A percentile compares a stretch with the other conserved stretches of the same genome.
Evolutionary conservation across 2,797 vertebrate genomes (phyloP).

Genomic region (Xenopus petersii): DNA sequence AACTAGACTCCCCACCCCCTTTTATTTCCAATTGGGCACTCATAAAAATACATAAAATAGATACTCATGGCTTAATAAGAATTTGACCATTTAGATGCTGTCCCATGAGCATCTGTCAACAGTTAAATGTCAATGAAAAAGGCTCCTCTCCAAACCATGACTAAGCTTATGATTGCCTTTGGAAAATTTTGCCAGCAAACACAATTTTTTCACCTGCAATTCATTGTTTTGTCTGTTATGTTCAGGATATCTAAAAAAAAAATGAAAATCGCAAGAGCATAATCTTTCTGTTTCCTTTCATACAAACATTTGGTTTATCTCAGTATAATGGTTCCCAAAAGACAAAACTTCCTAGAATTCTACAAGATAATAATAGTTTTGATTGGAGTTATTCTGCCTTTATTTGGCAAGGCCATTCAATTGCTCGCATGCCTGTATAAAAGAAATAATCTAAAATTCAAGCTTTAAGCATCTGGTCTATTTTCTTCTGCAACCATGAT

Average conservation of each 20-base stretch:
- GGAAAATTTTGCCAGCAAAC: neutral
- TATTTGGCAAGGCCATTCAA: neutral
- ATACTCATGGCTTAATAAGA: too few species aligned
- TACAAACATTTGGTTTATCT: constrained; percentile 7
- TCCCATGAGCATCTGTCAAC: too few species aligned
- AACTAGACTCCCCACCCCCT: too few species aligned
- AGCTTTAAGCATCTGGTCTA: neutral
- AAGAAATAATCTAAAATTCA: neutral
- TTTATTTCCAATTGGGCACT: too few species aligned
- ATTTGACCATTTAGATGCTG: too few species aligned
- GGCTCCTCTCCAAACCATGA: neutral
- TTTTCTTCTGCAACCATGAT: neutral
- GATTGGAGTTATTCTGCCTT: neutral
- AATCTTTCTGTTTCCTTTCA: constrained; percentile 6
- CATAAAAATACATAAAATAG: too few species aligned
- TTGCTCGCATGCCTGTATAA: neutral
- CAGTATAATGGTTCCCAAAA: constrained; percentile 8
- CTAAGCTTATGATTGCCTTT: neutral
- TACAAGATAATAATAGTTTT: constrained; percentile 9
- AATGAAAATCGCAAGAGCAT: constrained; percentile 1
- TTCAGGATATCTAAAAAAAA: constrained; percentile 3
- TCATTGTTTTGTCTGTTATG: constrained; percentile 1
- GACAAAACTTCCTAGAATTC: constrained; percentile 7
- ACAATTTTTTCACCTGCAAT: neutral
- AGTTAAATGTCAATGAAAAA: neutral